These are phyloP conservation scores for Cepaea nemoralis DNA, from an alignment of 1,140 invertebrate genomes.

Conservation along the genomic window DNA sequence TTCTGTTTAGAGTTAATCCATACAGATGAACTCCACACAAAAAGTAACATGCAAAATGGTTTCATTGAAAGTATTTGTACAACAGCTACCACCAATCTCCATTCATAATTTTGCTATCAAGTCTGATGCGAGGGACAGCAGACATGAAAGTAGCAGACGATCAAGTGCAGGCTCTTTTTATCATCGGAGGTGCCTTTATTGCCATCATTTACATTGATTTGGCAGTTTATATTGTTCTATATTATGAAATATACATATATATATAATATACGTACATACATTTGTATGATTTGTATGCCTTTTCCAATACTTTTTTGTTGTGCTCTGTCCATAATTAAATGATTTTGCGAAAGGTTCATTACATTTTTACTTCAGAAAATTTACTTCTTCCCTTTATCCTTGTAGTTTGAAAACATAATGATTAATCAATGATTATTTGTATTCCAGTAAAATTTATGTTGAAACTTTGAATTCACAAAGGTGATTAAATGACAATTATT, in stretches of 20 bases:
- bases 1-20: too few relatives aligned
- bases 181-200: slow-evolving; percentile 2
- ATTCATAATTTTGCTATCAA: not conserved
- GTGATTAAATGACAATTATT: too few relatives aligned
- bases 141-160: not conserved
- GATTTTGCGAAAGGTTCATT: not conserved
- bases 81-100: not conserved
- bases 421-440: too few relatives aligned
- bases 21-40: too few relatives aligned
- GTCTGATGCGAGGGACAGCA: not conserved
- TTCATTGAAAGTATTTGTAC: not conserved
- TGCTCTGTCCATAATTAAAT: not conserved
- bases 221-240: slow-evolving; percentile 6
- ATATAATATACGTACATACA: not conserved
- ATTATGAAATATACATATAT: not conserved
- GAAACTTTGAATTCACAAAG: too few relatives aligned
- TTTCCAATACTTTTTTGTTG: not conserved
- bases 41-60: too few relatives aligned
- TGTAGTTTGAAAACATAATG: too few relatives aligned
- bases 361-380: not conserved
- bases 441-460: too few relatives aligned
- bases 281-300: not conserved
- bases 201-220: not conserved
- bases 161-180: not conserved
- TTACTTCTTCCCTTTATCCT: too few relatives aligned